phyloP scores from a whole-genome alignment of 2,797 vertebrate species.

The Ctenochaetus hawaiiensis region DNA sequence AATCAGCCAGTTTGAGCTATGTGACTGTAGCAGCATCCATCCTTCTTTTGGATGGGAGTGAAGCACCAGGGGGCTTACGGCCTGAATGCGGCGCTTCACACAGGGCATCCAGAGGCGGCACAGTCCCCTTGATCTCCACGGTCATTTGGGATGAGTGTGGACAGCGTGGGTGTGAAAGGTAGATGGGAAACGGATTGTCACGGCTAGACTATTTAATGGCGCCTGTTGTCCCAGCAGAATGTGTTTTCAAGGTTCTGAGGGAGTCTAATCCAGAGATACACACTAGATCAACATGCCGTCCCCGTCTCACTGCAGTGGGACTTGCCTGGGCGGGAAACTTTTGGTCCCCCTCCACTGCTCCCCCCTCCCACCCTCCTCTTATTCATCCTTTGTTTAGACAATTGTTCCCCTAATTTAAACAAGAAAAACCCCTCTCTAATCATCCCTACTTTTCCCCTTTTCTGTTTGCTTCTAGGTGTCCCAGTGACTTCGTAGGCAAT shows the following conservation, averaged over 20 bases:
- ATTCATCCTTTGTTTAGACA: constrained; percentile 50
- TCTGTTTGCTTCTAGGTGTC: constrained; percentile 84
- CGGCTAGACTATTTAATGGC: constrained; percentile 61
- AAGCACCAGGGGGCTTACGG: constrained; percentile 59
- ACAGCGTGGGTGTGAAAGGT: constrained; percentile 76
- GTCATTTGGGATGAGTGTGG: constrained; percentile 73
- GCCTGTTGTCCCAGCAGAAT: constrained; percentile 74
- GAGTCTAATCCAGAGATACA: constrained; percentile 80
- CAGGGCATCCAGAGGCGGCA: constrained; percentile 60
- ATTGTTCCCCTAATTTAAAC: constrained; percentile 47
- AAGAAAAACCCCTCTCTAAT: constrained; percentile 42
- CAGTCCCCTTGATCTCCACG: constrained; percentile 78
- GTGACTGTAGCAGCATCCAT: constrained; percentile 56
- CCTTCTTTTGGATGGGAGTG: constrained; percentile 48
- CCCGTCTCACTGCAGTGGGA: constrained; percentile 50
- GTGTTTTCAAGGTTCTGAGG: constrained; percentile 82
- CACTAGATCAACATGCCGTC: constrained; percentile 78
- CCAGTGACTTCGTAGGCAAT: constrained; percentile 86
- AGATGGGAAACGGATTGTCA: constrained; percentile 72
- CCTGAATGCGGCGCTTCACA: constrained; percentile 70
- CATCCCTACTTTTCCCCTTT: background rate
- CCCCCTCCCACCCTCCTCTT: background rate
- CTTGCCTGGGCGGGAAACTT: constrained; percentile 66
- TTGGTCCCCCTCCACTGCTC: constrained; percentile 30
- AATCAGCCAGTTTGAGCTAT: constrained; percentile 35